A percentile compares a stretch with the other conserved stretches of the same genome.
Evolutionary conservation across 2,113 vertebrate species (phyloP).

Genomic region (Tinamus guttatus): DNA sequence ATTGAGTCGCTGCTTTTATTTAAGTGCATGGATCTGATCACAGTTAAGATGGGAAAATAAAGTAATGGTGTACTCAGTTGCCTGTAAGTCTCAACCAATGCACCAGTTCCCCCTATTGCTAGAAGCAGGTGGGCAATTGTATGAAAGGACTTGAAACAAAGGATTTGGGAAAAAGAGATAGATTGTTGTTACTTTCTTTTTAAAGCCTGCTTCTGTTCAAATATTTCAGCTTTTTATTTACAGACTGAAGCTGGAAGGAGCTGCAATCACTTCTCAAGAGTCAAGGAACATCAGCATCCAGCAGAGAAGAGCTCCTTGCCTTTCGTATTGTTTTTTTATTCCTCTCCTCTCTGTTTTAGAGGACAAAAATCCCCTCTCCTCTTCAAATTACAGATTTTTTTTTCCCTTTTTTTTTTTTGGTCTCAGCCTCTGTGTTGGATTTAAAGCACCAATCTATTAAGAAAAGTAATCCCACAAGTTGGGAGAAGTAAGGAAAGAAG

Average conservation of each 20-base stretch:
- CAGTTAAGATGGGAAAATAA: neutral
- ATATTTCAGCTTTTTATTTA: constrained; percentile 14
- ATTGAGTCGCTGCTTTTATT: neutral
- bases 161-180: neutral
- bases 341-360: neutral
- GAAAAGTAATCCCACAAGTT: constrained; percentile 21
- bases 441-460: neutral
- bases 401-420: no score
- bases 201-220: neutral
- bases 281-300: neutral
- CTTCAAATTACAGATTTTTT: neutral
- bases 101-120: neutral
- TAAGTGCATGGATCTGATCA: neutral
- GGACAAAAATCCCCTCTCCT: no score
- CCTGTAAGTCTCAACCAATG: neutral
- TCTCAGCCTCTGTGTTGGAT: neutral
- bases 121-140: neutral
- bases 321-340: neutral
- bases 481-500: constrained; percentile 30
- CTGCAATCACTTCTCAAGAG: neutral
- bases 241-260: neutral
- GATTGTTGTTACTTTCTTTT: neutral
- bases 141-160: neutral
- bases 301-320: neutral
- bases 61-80: neutral